A percentile compares a stretch with the other conserved stretches of the same genome.
phyloP scores from a whole-genome alignment of 1,140 invertebrate species.

The Diorhabda sublineata region DNA sequence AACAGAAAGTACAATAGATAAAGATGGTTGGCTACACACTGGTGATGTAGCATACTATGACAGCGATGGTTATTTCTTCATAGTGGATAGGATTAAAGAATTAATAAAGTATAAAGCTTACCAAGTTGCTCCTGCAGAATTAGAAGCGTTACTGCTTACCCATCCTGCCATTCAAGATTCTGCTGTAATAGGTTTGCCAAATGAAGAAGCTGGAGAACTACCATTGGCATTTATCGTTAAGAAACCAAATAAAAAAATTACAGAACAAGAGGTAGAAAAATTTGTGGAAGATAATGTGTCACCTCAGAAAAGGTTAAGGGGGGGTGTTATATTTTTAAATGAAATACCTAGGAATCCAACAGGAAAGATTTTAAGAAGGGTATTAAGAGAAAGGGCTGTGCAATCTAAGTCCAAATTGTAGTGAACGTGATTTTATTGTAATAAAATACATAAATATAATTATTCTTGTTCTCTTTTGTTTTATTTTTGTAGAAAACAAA shows the following conservation, averaged over 20 bases:
- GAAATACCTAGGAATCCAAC: constrained; percentile 62
- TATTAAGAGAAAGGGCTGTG: constrained; percentile 44
- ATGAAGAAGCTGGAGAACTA: constrained; percentile 62
- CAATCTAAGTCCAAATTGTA: constrained; percentile 34
- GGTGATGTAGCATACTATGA: constrained; percentile 78
- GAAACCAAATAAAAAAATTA: constrained; percentile 45
- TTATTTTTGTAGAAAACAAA: too few species aligned
- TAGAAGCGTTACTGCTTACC: constrained; percentile 70
- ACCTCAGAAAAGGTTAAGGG: constrained; percentile 52
- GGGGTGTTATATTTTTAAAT: constrained; percentile 60
- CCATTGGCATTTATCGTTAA: constrained; percentile 62
- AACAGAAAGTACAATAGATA: constrained; percentile 61
- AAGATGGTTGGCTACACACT: constrained; percentile 72
- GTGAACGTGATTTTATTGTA: too few species aligned
- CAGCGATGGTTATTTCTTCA: constrained; percentile 49
- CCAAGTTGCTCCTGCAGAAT: constrained; percentile 70
- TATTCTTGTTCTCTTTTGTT: too few species aligned
- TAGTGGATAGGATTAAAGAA: constrained; percentile 37
- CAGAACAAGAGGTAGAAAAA: constrained; percentile 44
- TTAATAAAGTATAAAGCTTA: constrained; percentile 38
- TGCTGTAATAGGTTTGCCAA: constrained; percentile 70
- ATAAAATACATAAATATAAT: too few species aligned
- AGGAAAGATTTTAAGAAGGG: constrained; percentile 47
- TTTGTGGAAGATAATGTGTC: constrained; percentile 42
- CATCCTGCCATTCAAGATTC: constrained; percentile 66